Evolutionary conservation across 2,797 vertebrate species (phyloP), one percentile per base, ranked within the genome.

Genomic region (Siniperca undulata): DNA sequence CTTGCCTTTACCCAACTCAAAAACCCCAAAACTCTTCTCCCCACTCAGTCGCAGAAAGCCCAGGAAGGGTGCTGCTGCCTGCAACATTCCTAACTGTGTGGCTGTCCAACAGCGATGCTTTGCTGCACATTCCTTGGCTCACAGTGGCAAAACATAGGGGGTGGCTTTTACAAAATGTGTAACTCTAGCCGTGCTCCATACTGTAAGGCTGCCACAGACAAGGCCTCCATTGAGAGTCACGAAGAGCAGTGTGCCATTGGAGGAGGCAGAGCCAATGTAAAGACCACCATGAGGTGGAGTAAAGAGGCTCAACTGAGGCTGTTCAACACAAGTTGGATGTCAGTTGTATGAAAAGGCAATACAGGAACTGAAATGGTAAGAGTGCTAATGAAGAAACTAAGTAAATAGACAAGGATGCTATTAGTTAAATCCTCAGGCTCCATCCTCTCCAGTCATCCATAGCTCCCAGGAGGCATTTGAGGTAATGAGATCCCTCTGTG

Each of bases 401-500:
- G 75, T n/a, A 48, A 75, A 69, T 74, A 83, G 76, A 84, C 83
- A 83, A 80, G 70, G 85, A 89, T 88, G 79, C 81, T 77, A 83
- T 93, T 91, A 91, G 85, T 86, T 55, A 75, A 90, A 82, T 90
- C 87, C 83, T 90, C 78, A 36, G 82, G 76, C 83, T 88, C 73
- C 78, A 84, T 86, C 67, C 77, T 76, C 78, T 86, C 68, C 69
- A 85, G 87, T 85, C 85, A 87, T 81, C 88, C 74, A 75, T 74
- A 83, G 75, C 81, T 93, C 88, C 71, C 79, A 75, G 76, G 82
- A 92, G 91, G 84, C 89, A 85, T 89, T 91, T 83, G 70, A 92
- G 87, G 93, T 93, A 94, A 95, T 94, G 81, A 92, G 90, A 94
- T 92, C 91, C 78, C 81, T 90, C 87, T 74, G 83, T 84, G 85